A percentile compares a stretch with the other conserved stretches of the same genome.
Conservation (phyloP, 2,888 invertebrate species). For the Prionchulus punctatus region DNA sequence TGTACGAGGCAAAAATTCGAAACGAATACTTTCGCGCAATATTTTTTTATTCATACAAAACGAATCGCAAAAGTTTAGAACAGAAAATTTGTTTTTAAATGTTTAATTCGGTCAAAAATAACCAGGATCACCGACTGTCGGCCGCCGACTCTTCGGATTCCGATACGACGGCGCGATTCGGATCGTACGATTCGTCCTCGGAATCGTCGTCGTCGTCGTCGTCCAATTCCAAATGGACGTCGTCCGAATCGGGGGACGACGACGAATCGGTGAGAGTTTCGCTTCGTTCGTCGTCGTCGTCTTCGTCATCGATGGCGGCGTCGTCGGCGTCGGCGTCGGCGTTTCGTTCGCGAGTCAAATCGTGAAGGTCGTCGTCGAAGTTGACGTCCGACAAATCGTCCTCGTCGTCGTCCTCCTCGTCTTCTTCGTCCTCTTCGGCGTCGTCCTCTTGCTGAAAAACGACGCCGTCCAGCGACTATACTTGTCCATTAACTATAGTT, state of each 20-base stretch:
- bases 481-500: no score
- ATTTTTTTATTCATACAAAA: no score
- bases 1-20: no score
- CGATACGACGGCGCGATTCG: neutral
- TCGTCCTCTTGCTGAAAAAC: slow-evolving; percentile 11
- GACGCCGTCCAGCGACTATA: neutral
- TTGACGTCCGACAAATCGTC: slow-evolving; percentile 8
- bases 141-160: neutral
- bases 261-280: neutral
- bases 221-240: neutral
- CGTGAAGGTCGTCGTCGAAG: neutral
- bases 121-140: no score
- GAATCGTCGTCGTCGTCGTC: slow-evolving; percentile 3
- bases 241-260: neutral
- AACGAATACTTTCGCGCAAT: no score
- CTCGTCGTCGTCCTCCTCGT: slow-evolving; percentile 14
- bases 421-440: slow-evolving; percentile 13
- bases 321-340: slow-evolving; percentile 13
- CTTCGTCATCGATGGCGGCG: slow-evolving; percentile 11
- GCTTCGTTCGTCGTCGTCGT: neutral
- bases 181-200: neutral
- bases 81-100: no score
- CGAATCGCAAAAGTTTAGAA: no score
- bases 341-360: slow-evolving; percentile 7
- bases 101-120: no score